Conservation (phyloP, 2,113 vertebrate genomes). For the Takifugu bimaculatus region DNA sequence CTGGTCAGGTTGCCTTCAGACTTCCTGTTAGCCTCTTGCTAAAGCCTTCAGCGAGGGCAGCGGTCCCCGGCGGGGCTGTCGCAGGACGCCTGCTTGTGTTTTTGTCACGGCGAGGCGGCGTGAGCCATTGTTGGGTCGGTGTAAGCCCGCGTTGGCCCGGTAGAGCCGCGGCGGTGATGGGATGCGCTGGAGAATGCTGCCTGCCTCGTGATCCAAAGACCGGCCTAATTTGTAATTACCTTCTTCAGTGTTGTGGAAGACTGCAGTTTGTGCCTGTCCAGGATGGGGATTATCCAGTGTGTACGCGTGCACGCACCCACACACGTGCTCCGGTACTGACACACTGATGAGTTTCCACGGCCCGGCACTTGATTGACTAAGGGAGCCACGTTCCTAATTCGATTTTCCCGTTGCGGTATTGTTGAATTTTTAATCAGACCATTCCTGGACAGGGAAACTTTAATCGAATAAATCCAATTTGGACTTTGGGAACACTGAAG, state of each 20-base stretch:
- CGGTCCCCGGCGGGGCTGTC: slow-evolving; percentile 38
- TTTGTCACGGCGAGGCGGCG: slow-evolving; percentile 52
- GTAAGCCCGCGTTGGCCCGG: slow-evolving; percentile 54
- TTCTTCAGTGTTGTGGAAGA: slow-evolving; percentile 74
- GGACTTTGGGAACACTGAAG: slow-evolving; percentile 29
- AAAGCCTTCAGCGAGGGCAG: slow-evolving; percentile 54
- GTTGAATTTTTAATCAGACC: slow-evolving; percentile 63
- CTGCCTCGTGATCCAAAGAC: slow-evolving; percentile 58
- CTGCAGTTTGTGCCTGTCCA: slow-evolving; percentile 57
- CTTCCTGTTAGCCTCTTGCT: slow-evolving; percentile 3
- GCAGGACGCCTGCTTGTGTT: slow-evolving; percentile 43
- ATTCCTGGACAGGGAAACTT: slow-evolving; percentile 31
- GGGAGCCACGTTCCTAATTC: slow-evolving; percentile 53
- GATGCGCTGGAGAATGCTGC: slow-evolving; percentile 47
- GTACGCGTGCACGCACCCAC: slow-evolving; percentile 1
- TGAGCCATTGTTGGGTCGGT: slow-evolving; percentile 62
- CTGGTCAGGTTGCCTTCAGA: too few relatives aligned
- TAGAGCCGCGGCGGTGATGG: slow-evolving; percentile 40
- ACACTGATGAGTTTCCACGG: slow-evolving; percentile 50
- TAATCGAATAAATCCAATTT: slow-evolving; percentile 50
- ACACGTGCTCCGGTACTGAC: slow-evolving; percentile 8
- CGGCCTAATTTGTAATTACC: slow-evolving; percentile 74
- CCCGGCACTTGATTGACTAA: slow-evolving; percentile 50
- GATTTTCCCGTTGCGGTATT: slow-evolving; percentile 53
- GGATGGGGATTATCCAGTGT: slow-evolving; percentile 63